Conservation (phyloP, 1,140 invertebrate genomes). For the Megalonaias nervosa region DNA sequence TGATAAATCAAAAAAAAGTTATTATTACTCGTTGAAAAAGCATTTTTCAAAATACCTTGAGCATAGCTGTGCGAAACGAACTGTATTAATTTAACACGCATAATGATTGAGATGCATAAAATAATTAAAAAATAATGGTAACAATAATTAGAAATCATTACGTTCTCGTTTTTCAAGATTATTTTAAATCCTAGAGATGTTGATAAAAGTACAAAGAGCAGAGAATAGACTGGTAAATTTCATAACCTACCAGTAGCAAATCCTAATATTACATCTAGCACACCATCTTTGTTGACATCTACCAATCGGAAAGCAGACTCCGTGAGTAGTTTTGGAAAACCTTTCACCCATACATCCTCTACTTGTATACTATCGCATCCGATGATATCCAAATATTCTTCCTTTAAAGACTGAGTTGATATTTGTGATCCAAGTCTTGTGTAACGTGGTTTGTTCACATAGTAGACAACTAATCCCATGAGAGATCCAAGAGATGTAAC, state of each 20-base stretch:
- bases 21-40: no score
- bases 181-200: neutral
- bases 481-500: conserved; percentile 53
- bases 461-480: conserved; percentile 54
- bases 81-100: no score
- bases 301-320: conserved; percentile 82
- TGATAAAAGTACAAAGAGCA: neutral
- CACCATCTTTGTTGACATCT: conserved; percentile 83
- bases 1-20: no score
- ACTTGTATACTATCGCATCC: conserved; percentile 80
- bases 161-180: no score
- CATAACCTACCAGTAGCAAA: conserved; percentile 81
- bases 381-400: conserved; percentile 35
- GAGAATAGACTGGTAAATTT: neutral
- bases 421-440: neutral
- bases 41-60: no score
- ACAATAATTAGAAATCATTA: no score
- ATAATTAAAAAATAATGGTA: no score
- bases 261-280: conserved; percentile 84
- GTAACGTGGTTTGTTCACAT: conserved; percentile 43
- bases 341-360: conserved; percentile 81
- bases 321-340: conserved; percentile 82
- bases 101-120: no score
- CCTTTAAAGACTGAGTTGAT: neutral
- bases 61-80: no score